phyloP scores from a whole-genome alignment of 2,888 invertebrate species.

The Sceliomorpha sp. region DNA sequence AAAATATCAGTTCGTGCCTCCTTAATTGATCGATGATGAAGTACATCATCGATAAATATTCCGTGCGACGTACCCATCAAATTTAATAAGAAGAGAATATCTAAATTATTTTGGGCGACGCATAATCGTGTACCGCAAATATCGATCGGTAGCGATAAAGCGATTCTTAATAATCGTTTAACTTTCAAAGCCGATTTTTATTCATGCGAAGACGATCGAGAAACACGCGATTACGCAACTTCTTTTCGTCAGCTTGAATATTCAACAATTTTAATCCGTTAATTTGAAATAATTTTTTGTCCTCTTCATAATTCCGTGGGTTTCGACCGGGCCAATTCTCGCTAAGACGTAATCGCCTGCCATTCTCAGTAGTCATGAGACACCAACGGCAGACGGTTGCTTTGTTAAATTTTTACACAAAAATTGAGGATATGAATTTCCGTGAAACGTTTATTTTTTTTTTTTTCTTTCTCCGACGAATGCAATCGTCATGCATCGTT shows the following conservation, averaged over 20 bases:
- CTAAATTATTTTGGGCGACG: too few relatives aligned
- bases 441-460: conserved; percentile 40
- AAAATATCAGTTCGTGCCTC: too few relatives aligned
- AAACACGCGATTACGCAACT: too few relatives aligned
- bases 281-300: conserved; percentile 8
- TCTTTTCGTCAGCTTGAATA: background rate
- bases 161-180: too few relatives aligned
- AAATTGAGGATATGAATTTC: conserved; percentile 32
- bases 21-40: too few relatives aligned
- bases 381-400: conserved; percentile 21
- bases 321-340: conserved; percentile 15
- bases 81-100: too few relatives aligned
- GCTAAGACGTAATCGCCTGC: conserved; percentile 31
- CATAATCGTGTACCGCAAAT: too few relatives aligned
- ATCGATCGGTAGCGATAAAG: too few relatives aligned
- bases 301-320: conserved; percentile 6
- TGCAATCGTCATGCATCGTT: conserved; percentile 12
- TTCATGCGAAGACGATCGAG: too few relatives aligned
- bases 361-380: conserved; percentile 14
- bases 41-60: too few relatives aligned
- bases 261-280: conserved; percentile 3
- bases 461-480: conserved; percentile 15
- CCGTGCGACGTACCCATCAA: too few relatives aligned
- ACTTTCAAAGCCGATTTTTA: too few relatives aligned
- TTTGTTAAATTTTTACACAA: conserved; percentile 43